A percentile compares a stretch with the other conserved stretches of the same genome.
Conservation (phyloP, 2,113 vertebrate genomes). For the Tursiops truncatus region DNA sequence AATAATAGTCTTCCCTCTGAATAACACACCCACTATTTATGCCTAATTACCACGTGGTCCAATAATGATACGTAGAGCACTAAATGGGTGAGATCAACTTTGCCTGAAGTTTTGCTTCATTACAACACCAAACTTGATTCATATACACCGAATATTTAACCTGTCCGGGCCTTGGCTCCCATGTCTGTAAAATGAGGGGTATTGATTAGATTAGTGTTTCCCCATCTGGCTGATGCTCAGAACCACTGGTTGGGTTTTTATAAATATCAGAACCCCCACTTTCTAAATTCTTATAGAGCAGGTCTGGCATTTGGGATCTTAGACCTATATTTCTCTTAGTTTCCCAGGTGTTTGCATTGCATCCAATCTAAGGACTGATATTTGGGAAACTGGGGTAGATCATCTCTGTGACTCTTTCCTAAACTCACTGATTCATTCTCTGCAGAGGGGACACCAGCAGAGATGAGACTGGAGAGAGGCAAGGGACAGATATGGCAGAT, state of each 20-base stretch:
- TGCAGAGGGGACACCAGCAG: not conserved
- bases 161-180: not conserved
- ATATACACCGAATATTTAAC: not conserved
- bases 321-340: not conserved
- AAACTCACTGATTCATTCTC: not conserved
- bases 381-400: not conserved
- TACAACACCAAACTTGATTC: not conserved
- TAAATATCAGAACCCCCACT: not conserved
- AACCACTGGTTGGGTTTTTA: not conserved
- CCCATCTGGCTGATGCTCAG: not conserved
- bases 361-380: not conserved
- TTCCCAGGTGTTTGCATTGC: not conserved
- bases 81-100: slow-evolving; percentile 31
- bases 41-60: slow-evolving; percentile 14
- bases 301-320: not conserved
- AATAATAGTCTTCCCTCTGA: slow-evolving; percentile 8
- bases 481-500: not conserved
- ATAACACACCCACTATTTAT: slow-evolving; percentile 10
- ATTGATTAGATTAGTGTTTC: not conserved
- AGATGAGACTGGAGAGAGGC: not conserved
- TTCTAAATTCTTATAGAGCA: not conserved
- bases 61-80: slow-evolving; percentile 34
- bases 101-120: not conserved
- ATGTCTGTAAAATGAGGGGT: not conserved
- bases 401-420: not conserved